Conservation (phyloP, 2,888 invertebrate species). For the Meteorus cinctellus region DNA sequence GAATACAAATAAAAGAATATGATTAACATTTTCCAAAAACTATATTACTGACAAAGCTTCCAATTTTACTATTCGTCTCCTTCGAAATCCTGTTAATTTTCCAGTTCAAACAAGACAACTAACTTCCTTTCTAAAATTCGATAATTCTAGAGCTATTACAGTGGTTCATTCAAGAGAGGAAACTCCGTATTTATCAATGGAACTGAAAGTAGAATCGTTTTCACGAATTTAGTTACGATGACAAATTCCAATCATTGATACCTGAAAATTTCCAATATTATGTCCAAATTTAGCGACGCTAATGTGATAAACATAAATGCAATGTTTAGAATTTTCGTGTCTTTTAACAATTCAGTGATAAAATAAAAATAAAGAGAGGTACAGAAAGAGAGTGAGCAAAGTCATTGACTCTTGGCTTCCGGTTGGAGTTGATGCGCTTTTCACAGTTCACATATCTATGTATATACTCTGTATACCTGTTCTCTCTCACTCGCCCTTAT, state of each 20-base stretch:
- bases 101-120: too few species aligned
- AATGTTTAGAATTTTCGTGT: conserved; percentile 13
- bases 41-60: too few species aligned
- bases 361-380: conserved; percentile 28
- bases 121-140: too few species aligned
- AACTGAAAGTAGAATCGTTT: not conserved
- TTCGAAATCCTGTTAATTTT: too few species aligned
- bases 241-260: not conserved
- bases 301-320: not conserved
- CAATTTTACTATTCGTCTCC: too few species aligned
- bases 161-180: too few species aligned
- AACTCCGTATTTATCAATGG: too few species aligned
- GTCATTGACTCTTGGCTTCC: conserved; percentile 41
- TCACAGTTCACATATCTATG: conserved; percentile 28
- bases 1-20: too few species aligned
- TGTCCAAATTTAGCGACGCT: not conserved
- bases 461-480: conserved; percentile 26
- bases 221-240: not conserved
- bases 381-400: conserved; percentile 5
- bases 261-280: not conserved
- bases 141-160: too few species aligned
- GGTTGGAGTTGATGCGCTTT: conserved; percentile 37
- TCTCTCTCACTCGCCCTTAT: conserved; percentile 37
- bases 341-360: conserved; percentile 31
- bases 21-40: too few species aligned